A percentile compares a stretch with the other conserved stretches of the same genome.
Conservation (phyloP, 2,113 vertebrate genomes). For the Cavia aperea region DNA sequence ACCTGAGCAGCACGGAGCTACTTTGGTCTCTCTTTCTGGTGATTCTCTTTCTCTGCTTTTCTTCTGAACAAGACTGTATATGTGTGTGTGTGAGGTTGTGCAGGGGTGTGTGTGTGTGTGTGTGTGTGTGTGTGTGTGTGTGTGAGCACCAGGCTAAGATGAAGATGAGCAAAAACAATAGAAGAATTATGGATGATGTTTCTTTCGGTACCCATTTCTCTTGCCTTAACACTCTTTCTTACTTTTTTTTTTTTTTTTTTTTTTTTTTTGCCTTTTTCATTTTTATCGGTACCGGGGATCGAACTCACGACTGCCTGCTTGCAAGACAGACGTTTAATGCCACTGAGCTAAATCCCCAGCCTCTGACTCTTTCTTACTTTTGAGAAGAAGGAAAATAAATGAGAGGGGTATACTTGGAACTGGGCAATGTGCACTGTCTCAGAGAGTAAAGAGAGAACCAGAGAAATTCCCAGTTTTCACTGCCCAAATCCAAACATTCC, state of each 20-base stretch:
- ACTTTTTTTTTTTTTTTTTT: background rate
- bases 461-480: background rate
- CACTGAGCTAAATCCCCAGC: too few relatives aligned
- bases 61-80: background rate
- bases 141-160: background rate
- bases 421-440: background rate
- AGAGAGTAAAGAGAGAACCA: background rate
- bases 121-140: too few relatives aligned
- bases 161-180: background rate
- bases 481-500: background rate
- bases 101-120: accelerated
- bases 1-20: too few relatives aligned
- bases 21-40: background rate
- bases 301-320: too few relatives aligned
- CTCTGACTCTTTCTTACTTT: background rate
- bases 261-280: too few relatives aligned
- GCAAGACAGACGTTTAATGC: too few relatives aligned
- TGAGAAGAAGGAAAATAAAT: background rate
- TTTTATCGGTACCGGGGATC: too few relatives aligned
- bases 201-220: background rate
- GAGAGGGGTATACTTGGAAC: background rate
- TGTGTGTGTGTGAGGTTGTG: too few relatives aligned
- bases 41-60: background rate
- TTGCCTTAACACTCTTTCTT: background rate
- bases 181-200: background rate